Evolutionary conservation across 2,888 invertebrate species (phyloP), one percentile per base, ranked within the genome.

Genomic region (Tetheella fluctuosa): DNA sequence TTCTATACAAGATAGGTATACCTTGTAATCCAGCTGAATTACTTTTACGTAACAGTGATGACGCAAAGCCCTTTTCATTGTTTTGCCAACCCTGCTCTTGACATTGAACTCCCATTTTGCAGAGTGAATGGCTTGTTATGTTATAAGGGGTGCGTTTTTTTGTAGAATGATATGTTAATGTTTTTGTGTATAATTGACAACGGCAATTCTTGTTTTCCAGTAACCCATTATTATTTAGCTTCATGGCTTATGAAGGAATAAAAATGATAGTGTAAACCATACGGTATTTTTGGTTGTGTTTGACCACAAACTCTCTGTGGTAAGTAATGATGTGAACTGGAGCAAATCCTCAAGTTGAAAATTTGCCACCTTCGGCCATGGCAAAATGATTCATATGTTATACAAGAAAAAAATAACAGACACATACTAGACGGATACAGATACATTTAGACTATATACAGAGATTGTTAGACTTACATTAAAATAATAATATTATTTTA

Each of bases 51-150:
- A 48, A 48, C 48, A 42, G 17, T 10, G 48, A 48, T 48, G 48
- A 48, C 48, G 48, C 48, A 48, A 48, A 2, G 15, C 17, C 17
- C 17, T 1, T n/a, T 48, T 20, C 20, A 20, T 48, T 48, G 48
- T 48, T 48, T 48, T 48, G 20, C 48, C 48, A 48, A 20, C 48
- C 17, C 48, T 48, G 48, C 48, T 48, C 48, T 48, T 48, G 48
- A 48, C 48, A 48, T 48, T 48, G 48, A 48, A 20, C 48, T 48
- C 20, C 1, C n/a, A 10, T 8, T 48, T 48, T 48, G 8, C 20
- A 17, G 42, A 42, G 10, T 20, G 48, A 48, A 48, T 39, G 39
- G 39, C 15, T 48, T 34, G 34, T 34, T 34, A 30, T 30, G 30
- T 8, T 30, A 10, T 6, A 15, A 37, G 3, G 42, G 42, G 13